phyloP scores from a whole-genome alignment of 64 coral and sea anemone genomes.

The Platygyra sinensis region DNA sequence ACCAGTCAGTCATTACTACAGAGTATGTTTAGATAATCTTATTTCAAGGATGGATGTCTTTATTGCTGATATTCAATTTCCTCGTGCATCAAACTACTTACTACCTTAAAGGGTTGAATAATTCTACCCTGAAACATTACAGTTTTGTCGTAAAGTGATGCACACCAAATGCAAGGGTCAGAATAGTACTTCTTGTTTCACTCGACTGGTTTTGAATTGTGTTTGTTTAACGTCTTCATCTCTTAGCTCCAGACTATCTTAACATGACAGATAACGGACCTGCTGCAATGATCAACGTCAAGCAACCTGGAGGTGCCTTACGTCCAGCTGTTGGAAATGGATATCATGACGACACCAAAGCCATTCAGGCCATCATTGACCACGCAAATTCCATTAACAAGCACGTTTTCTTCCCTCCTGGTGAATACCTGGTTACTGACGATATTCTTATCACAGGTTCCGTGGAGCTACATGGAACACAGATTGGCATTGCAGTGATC shows the following conservation, averaged over 20 bases:
- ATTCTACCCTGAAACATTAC: no score
- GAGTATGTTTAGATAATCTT: no score
- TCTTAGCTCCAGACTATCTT: conserved; percentile 7
- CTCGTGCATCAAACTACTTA: no score
- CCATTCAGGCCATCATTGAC: conserved; percentile 28
- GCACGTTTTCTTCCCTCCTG: conserved; percentile 44
- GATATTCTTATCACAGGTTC: not conserved
- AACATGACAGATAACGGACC: not conserved
- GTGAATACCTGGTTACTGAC: conserved; percentile 1
- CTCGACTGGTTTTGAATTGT: no score
- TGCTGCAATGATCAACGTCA: conserved; percentile 14
- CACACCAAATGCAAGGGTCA: no score
- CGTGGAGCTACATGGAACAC: not conserved
- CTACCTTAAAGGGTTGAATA: no score
- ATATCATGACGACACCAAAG: not conserved
- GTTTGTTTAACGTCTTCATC: no score
- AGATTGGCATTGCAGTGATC: conserved; percentile 11
- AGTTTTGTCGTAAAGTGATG: no score
- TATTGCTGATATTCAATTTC: no score
- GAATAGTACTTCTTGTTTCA: no score
- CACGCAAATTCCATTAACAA: not conserved
- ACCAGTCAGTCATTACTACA: no score
- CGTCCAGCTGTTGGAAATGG: conserved; percentile 18
- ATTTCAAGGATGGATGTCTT: no score
- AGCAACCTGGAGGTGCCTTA: conserved; percentile 5